phyloP scores from a whole-genome alignment of 2,888 invertebrate species.

The Drosophila pseudotakahashii region DNA sequence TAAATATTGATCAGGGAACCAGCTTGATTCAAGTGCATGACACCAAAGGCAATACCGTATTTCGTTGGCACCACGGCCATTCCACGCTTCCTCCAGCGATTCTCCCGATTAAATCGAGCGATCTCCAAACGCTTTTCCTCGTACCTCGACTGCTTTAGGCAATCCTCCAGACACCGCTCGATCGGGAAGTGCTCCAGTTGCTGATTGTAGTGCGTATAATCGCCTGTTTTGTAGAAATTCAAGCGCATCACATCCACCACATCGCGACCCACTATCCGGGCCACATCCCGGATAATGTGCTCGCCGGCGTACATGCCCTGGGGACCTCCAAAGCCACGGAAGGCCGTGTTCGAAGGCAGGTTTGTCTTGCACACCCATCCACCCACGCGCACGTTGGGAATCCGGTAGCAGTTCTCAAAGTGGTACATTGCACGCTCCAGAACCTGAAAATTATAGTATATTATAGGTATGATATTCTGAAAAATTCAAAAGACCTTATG shows the following conservation, averaged over 20 bases:
- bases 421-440: conserved; percentile 93
- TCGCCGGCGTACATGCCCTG: conserved; percentile 96
- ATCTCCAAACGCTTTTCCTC: conserved; percentile 86
- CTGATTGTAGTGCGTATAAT: conserved; percentile 91
- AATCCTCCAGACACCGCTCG: conserved; percentile 91
- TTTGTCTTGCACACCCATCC: conserved; percentile 94
- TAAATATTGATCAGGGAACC: conserved; percentile 96
- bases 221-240: conserved; percentile 93
- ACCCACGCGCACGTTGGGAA: conserved; percentile 89
- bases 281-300: conserved; percentile 90
- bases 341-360: conserved; percentile 96
- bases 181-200: conserved; percentile 89
- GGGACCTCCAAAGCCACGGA: conserved; percentile 95
- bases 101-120: conserved; percentile 89
- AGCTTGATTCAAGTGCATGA: conserved; percentile 91
- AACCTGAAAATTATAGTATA: conserved; percentile 85
- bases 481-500: too few species aligned
- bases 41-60: conserved; percentile 93
- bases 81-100: conserved; percentile 95
- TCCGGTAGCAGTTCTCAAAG: conserved; percentile 92
- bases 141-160: conserved; percentile 88
- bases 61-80: conserved; percentile 92
- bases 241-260: conserved; percentile 87
- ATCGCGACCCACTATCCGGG: conserved; percentile 88
- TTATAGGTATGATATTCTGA: too few species aligned